Percentiles rank a stretch among this genome's conserved stretches.
Conservation (phyloP, 2,888 invertebrate species). For the Andrena chrysosceles region DNA sequence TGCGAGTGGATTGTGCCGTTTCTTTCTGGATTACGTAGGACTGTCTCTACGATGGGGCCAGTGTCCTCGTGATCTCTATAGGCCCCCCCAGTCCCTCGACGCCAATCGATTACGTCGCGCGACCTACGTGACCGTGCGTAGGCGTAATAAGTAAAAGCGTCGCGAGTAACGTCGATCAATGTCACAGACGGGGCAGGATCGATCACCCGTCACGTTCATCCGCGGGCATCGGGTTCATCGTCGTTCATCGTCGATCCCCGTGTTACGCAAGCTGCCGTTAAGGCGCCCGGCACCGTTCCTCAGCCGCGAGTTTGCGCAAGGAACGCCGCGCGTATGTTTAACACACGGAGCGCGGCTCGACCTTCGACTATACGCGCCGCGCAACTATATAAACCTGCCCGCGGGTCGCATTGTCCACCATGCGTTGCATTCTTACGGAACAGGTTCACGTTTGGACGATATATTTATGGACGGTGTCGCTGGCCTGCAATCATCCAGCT, state of each 20-base stretch:
- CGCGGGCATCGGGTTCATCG: constrained; percentile 39
- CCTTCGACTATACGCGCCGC: constrained; percentile 62
- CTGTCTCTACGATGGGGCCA: constrained; percentile 27
- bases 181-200: constrained; percentile 42
- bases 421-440: constrained; percentile 19
- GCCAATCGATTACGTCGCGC: constrained; percentile 39
- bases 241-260: constrained; percentile 16
- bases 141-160: constrained; percentile 62
- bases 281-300: constrained; percentile 28
- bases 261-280: constrained; percentile 60
- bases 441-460: constrained; percentile 4
- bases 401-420: constrained; percentile 9
- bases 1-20: neutral
- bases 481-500: neutral
- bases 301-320: constrained; percentile 59
- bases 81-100: neutral
- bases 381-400: constrained; percentile 24
- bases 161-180: constrained; percentile 62
- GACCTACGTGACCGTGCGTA: constrained; percentile 42
- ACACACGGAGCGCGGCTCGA: constrained; percentile 43
- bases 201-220: constrained; percentile 56
- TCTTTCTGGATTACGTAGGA: constrained; percentile 14
- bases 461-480: neutral
- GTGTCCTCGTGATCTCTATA: constrained; percentile 28
- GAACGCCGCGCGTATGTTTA: constrained; percentile 7